Conservation (phyloP, 2,113 vertebrate genomes). For the Xiphophorus maculatus region DNA sequence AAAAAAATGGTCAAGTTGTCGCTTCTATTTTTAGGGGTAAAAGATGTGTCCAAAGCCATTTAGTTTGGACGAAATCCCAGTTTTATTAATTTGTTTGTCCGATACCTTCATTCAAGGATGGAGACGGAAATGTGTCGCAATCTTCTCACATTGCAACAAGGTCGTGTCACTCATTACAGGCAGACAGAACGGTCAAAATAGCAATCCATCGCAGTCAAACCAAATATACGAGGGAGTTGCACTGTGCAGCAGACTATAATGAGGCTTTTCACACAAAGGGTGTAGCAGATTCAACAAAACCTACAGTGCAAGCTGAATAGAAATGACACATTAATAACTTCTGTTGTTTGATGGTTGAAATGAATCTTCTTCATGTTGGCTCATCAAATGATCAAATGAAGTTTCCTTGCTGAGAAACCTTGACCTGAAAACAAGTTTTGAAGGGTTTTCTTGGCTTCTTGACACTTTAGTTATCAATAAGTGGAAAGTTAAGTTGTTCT, state of each 20-base stretch:
- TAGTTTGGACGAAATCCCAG: conserved; percentile 31
- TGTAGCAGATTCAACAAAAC: conserved; percentile 12
- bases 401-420: background rate
- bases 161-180: conserved; percentile 62
- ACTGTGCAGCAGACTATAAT: conserved; percentile 11
- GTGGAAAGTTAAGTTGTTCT: background rate
- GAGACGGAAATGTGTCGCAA: conserved; percentile 38
- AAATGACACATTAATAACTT: conserved; percentile 33
- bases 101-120: background rate
- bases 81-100: conserved; percentile 44
- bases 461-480: background rate
- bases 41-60: conserved; percentile 35
- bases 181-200: conserved; percentile 50
- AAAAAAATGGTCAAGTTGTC: conserved; percentile 18
- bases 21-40: conserved; percentile 46
- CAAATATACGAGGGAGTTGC: conserved; percentile 42
- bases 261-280: conserved; percentile 40
- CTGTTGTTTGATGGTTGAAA: conserved; percentile 46
- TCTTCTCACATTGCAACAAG: conserved; percentile 56
- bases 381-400: background rate
- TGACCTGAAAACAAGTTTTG: background rate
- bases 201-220: conserved; percentile 52
- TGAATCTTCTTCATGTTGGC: background rate
- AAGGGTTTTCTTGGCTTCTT: background rate
- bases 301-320: conserved; percentile 40